A percentile compares a stretch with the other conserved stretches of the same genome.
These are phyloP conservation scores for Leptinotarsa tumamoca DNA, from an alignment of 2,888 invertebrate genomes.

Conservation along the genomic window DNA sequence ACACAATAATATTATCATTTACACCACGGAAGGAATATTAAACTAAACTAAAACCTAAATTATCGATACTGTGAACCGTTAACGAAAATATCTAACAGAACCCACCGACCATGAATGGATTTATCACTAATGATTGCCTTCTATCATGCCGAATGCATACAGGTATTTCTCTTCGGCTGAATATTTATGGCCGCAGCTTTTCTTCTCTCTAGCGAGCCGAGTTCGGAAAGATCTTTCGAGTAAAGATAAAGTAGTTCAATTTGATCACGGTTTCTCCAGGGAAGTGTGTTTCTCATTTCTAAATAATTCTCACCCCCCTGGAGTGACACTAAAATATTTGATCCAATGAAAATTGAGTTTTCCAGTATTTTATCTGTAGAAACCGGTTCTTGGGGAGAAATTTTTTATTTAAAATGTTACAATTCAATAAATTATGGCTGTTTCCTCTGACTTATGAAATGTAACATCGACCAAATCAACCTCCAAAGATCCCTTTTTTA, in stretches of 20 bases:
- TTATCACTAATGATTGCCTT: conserved; percentile 45
- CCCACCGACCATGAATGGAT: conserved; percentile 46
- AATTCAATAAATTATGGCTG: no score
- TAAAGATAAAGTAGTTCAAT: background rate
- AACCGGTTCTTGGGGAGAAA: no score
- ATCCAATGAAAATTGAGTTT: no score
- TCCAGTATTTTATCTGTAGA: no score
- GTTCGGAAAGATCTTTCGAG: background rate
- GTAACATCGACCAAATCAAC: no score
- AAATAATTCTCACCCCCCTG: background rate
- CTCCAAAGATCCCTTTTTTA: no score
- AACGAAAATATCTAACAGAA: conserved; percentile 41
- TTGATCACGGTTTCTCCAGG: no score
- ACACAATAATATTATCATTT: conserved; percentile 45
- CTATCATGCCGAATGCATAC: conserved; percentile 37
- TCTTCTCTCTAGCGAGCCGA: background rate
- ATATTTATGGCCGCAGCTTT: conserved; percentile 4
- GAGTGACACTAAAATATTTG: no score
- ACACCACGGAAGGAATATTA: conserved; percentile 44
- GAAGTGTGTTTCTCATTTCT: no score
- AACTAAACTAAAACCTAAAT: conserved; percentile 40
- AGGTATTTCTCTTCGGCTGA: conserved; percentile 22
- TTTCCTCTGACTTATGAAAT: no score
- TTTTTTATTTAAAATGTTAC: no score
- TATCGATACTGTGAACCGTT: conserved; percentile 40